Evolutionary conservation across 1,140 invertebrate species (phyloP), one percentile per base, ranked within the genome.

Genomic region (Maconellicoccus hirsutus): DNA sequence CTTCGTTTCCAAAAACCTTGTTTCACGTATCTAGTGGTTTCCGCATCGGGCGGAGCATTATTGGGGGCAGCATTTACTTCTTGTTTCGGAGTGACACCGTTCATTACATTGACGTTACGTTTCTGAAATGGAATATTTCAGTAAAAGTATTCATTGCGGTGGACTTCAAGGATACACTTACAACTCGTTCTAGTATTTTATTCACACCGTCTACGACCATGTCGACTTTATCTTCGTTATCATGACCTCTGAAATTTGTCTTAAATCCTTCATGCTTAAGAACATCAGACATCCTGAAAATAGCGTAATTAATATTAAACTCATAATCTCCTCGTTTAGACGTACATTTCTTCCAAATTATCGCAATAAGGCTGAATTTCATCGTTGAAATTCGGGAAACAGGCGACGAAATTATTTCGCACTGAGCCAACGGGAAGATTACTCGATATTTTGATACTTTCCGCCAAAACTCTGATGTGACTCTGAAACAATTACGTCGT

Each of bases 131-230:
- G 70, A 72, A 42, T 39, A 42, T 1, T 19, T 59, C 22, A 69
- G 38, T 33, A 10, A 25, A 25, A 52, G 2, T 38, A 21, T n/a
- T 66, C 16, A 22, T 7, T n/a, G 42, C 59, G 66, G 19, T 29
- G 27, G 16, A 59, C 16, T n/a, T 52, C 23, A n/a, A 33, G 71
- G n/a, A 66, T 80, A 80, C n/a, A 77, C 84, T 85, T 76, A 89
- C 89, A 38, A 90, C 86, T 78, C 85, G 83, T 77, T 94, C 91
- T n/a, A 92, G 79, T n/a, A 93, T 82, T 26, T 84, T 81, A 79
- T 93, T 91, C 81, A 92, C 93, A 12, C 85, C 84, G 33, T 75
- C 75, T 16, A 74, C 74, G n/a, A 76, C 71, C 38, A 75, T 59
- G 25, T 76, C 74, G 23, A 73, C 73, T 73, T 76, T 73, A 23